Conservation (phyloP, 1,140 invertebrate genomes). For the Psix sp. region DNA sequence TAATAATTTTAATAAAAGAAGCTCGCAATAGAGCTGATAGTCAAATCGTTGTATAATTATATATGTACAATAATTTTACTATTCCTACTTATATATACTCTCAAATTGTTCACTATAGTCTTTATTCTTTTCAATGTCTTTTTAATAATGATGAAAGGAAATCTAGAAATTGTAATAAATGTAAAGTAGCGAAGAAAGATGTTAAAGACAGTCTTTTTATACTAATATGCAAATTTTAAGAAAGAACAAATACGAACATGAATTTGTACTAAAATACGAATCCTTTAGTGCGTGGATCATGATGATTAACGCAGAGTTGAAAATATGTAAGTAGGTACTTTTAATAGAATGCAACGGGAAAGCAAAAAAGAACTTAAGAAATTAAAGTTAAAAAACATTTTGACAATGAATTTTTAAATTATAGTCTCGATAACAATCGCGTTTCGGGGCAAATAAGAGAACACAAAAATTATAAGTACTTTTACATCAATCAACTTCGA, state of each 20-base stretch:
- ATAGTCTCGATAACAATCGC: too few species aligned
- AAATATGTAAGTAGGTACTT: slow-evolving; percentile 54
- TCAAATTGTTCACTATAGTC: slow-evolving; percentile 48
- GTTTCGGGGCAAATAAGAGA: slow-evolving; percentile 1
- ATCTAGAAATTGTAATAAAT: slow-evolving; percentile 56
- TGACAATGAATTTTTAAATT: slow-evolving; percentile 10
- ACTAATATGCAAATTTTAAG: slow-evolving; percentile 46
- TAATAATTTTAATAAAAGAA: slow-evolving; percentile 26
- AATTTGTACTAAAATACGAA: slow-evolving; percentile 53
- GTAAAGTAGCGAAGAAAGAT: slow-evolving; percentile 48
- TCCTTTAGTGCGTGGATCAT: slow-evolving; percentile 35
- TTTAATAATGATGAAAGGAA: slow-evolving; percentile 41
- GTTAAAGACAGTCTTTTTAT: slow-evolving; percentile 46
- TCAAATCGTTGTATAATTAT: slow-evolving; percentile 58
- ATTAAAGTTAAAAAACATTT: slow-evolving; percentile 19
- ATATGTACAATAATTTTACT: slow-evolving; percentile 59
- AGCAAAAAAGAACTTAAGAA: too few species aligned
- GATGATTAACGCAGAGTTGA: slow-evolving; percentile 47
- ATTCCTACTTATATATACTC: slow-evolving; percentile 54
- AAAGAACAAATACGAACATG: slow-evolving; percentile 17
- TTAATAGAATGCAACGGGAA: slow-evolving; percentile 33
- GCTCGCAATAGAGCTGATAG: slow-evolving; percentile 39
- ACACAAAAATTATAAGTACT: slow-evolving; percentile 15
- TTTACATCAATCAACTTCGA: slow-evolving; percentile 27
- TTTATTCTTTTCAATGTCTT: slow-evolving; percentile 55